Percentiles rank a stretch among this genome's conserved stretches.
phyloP scores from a whole-genome alignment of 2,888 invertebrate genomes.

The Celastrina argiolus region DNA sequence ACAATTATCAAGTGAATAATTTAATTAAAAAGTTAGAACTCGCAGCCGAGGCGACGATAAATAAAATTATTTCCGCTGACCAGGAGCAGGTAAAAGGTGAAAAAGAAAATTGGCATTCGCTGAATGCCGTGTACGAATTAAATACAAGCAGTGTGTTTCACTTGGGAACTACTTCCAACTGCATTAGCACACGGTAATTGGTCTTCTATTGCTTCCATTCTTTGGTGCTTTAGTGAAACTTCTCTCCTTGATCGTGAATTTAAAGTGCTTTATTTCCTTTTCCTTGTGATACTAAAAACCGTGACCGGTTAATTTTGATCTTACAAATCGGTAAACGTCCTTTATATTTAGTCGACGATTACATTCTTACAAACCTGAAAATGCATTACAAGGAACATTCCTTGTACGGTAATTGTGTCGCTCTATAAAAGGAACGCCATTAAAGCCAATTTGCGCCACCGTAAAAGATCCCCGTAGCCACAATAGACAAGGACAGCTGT shows the following conservation, averaged over 20 bases:
- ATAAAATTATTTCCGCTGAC: conserved; percentile 57
- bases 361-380: not conserved
- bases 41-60: conserved; percentile 55
- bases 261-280: not conserved
- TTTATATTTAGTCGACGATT: not conserved
- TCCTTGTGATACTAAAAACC: not conserved
- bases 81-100: conserved; percentile 30
- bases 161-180: conserved; percentile 8
- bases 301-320: too few species aligned
- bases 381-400: not conserved
- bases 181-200: conserved; percentile 20
- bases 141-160: conserved; percentile 13
- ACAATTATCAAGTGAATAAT: conserved; percentile 64
- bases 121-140: conserved; percentile 23
- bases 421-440: conserved; percentile 19
- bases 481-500: conserved; percentile 47
- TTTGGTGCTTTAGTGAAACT: not conserved
- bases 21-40: conserved; percentile 65
- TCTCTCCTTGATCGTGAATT: not conserved
- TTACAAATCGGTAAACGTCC: too few species aligned
- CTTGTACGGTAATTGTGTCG: not conserved
- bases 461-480: conserved; percentile 32
- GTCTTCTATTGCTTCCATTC: conserved; percentile 1
- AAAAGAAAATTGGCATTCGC: conserved; percentile 36
- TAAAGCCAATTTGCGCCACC: conserved; percentile 28